Conservation (phyloP, 2,113 vertebrate genomes). For the Cettia cetti region DNA sequence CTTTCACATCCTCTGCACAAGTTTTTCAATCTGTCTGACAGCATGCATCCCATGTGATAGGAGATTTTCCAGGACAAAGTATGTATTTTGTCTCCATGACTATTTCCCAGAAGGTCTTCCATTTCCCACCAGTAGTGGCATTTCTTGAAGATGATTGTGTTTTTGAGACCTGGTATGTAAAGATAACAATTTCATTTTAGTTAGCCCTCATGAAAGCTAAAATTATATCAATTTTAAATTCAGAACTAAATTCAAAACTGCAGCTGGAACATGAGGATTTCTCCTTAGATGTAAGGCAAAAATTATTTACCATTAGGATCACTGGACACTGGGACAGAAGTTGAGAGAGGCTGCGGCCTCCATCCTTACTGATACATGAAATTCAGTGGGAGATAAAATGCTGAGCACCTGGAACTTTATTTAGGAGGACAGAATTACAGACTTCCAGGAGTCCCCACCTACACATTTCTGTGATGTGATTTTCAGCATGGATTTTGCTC, state of each 20-base stretch:
- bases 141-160: not conserved
- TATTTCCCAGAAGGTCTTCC: not conserved
- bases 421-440: not conserved
- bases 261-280: not conserved
- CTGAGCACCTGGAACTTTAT: not conserved
- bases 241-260: not conserved
- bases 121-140: not conserved
- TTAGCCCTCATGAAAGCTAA: not conserved
- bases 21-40: not conserved
- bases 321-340: not conserved
- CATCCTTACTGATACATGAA: not conserved
- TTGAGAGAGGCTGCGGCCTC: not conserved
- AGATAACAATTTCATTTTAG: not conserved
- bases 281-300: not conserved
- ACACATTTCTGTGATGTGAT: not conserved
- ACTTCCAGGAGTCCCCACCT: not conserved
- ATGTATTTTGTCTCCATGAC: not conserved
- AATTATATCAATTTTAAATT: not conserved
- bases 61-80: not conserved
- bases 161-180: not conserved
- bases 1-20: not conserved
- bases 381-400: not conserved
- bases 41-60: not conserved
- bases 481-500: not conserved
- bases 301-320: not conserved